Percentiles rank a stretch among this genome's conserved stretches.
Conservation (phyloP, 1,140 invertebrate species). For the Microplitis mediator region DNA sequence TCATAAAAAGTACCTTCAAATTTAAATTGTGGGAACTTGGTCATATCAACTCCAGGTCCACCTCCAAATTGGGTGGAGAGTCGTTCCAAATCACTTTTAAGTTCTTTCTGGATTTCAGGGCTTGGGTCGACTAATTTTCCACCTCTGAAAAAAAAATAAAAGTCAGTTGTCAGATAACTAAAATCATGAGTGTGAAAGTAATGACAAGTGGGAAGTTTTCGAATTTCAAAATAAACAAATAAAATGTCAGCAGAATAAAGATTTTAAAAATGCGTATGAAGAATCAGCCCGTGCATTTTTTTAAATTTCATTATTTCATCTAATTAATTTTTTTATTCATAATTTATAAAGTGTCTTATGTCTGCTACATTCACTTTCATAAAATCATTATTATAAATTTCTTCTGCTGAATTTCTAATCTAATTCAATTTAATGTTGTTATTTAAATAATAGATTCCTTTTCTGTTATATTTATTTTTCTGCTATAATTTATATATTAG, state of each 20-base stretch:
- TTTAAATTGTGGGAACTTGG: constrained; percentile 84
- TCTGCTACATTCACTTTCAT: too few relatives aligned
- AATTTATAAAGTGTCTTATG: too few relatives aligned
- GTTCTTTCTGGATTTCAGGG: constrained; percentile 75
- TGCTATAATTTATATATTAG: too few relatives aligned
- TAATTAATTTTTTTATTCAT: too few relatives aligned
- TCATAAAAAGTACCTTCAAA: constrained; percentile 66
- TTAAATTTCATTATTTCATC: too few relatives aligned
- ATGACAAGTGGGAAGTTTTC: neutral
- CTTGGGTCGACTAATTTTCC: constrained; percentile 81
- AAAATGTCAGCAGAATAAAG: too few relatives aligned
- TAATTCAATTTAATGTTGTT: too few relatives aligned
- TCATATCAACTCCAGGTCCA: constrained; percentile 78
- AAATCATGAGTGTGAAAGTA: neutral
- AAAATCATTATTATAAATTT: neutral
- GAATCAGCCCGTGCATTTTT: too few relatives aligned
- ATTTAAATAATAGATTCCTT: too few relatives aligned
- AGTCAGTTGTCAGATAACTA: neutral
- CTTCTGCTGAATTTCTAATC: too few relatives aligned
- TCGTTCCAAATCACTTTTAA: constrained; percentile 80
- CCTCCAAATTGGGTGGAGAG: constrained; percentile 80
- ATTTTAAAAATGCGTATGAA: too few relatives aligned
- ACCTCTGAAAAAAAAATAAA: constrained; percentile 63
- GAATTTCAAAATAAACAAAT: neutral
- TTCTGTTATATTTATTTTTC: too few relatives aligned